Percentiles rank a stretch among this genome's conserved stretches.
Conservation (phyloP, 2,113 vertebrate genomes). For the Climacteris rufus region DNA sequence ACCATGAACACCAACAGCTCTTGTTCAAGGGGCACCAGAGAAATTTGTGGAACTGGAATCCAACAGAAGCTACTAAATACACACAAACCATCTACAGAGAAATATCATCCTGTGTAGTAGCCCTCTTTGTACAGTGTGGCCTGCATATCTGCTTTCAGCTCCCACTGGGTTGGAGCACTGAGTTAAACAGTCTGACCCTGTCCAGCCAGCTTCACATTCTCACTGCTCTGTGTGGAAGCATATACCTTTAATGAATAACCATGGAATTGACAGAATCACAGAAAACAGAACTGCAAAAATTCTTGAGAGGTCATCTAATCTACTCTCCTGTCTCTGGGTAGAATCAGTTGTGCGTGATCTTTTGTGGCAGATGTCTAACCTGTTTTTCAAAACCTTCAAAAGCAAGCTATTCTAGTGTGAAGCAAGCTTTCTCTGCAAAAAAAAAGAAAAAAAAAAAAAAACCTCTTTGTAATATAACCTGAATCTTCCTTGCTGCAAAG, state of each 20-base stretch:
- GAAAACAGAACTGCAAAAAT: not conserved
- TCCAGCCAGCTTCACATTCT: not conserved
- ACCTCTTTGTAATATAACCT: not conserved
- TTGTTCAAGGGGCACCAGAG: not conserved
- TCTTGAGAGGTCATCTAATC: constrained; percentile 31
- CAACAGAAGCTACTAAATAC: not conserved
- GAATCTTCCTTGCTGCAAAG: not conserved
- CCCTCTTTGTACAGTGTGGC: not conserved
- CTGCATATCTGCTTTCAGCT: not conserved
- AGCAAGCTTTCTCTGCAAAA: not conserved
- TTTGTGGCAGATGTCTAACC: constrained; percentile 17
- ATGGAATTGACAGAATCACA: not conserved
- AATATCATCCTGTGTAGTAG: not conserved
- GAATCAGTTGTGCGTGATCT: not conserved
- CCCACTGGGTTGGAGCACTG: not conserved
- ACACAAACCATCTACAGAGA: not conserved
- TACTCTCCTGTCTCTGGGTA: not conserved
- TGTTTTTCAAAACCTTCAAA: constrained; percentile 36
- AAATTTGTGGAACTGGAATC: not conserved
- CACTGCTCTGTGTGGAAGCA: not conserved
- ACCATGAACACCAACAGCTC: not conserved
- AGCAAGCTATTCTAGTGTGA: not conserved
- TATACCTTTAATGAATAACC: not conserved
- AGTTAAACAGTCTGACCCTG: not conserved
- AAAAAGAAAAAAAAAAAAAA: too few relatives aligned